Evolutionary conservation across 2,888 invertebrate species (phyloP).

Genomic region (Lasioglossum calceatum): DNA sequence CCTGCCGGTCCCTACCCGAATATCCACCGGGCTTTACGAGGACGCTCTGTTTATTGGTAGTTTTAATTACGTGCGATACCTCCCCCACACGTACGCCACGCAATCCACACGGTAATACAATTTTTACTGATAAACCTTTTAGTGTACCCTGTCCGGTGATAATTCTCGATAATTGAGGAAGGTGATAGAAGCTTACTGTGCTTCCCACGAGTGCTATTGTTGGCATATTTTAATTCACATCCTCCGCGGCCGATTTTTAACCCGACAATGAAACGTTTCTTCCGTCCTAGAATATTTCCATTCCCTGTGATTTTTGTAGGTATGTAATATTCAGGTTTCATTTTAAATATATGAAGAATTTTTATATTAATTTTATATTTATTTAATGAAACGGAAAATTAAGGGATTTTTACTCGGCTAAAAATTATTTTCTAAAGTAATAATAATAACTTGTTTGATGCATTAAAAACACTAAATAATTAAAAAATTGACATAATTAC

Average conservation of each 20-base stretch:
- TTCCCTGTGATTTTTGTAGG: too few species aligned
- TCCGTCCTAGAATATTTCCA: too few species aligned
- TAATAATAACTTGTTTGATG: too few species aligned
- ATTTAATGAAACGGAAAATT: too few species aligned
- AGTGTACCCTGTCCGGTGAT: neutral
- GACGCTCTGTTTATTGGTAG: constrained; percentile 19
- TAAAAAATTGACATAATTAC: too few species aligned
- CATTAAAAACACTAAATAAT: too few species aligned
- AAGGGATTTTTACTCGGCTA: too few species aligned
- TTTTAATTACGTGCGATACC: constrained; percentile 16
- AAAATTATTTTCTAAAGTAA: too few species aligned
- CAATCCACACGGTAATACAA: neutral
- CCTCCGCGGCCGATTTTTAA: neutral
- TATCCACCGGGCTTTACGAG: constrained; percentile 1
- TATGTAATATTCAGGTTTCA: too few species aligned
- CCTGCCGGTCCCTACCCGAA: neutral
- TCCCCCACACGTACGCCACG: neutral
- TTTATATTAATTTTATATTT: too few species aligned
- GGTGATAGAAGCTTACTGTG: neutral
- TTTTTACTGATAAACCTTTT: constrained; percentile 9
- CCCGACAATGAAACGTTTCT: too few species aligned
- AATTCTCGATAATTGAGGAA: neutral
- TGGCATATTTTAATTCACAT: neutral
- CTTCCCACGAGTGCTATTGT: neutral
- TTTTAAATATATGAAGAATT: too few species aligned